phyloP scores from a whole-genome alignment of 2,888 invertebrate species.

The Drepanosiphum platanoidis region DNA sequence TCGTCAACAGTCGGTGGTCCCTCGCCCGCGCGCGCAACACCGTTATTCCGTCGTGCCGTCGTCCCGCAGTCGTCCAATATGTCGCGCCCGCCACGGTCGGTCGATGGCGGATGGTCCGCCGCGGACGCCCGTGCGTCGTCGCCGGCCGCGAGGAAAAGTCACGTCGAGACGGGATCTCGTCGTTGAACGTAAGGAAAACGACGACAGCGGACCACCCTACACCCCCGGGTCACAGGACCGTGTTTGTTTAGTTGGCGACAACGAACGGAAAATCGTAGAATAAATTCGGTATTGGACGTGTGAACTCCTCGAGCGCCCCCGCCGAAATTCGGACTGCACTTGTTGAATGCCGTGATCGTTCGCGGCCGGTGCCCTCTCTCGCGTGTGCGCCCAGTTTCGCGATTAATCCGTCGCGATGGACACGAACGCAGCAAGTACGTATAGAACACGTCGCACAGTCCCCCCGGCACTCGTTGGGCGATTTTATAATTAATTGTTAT shows the following conservation, averaged over 20 bases:
- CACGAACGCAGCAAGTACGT: conserved; percentile 36
- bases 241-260: no score
- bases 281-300: no score
- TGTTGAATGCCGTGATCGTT: conserved; percentile 31
- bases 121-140: no score
- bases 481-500: not conserved
- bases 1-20: no score
- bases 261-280: no score
- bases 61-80: conserved; percentile 2
- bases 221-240: not conserved
- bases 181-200: no score
- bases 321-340: conserved; percentile 6
- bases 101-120: not conserved
- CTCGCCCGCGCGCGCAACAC: not conserved
- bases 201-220: not conserved
- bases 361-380: not conserved
- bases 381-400: not conserved
- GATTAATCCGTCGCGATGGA: conserved; percentile 30
- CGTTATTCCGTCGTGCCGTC: not conserved
- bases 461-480: not conserved
- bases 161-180: no score
- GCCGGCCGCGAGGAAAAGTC: not conserved
- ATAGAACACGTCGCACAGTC: no score
- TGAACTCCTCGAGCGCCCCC: no score
- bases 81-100: not conserved